Conservation (phyloP, 1,140 invertebrate species). For the Andricus grossulariae region DNA sequence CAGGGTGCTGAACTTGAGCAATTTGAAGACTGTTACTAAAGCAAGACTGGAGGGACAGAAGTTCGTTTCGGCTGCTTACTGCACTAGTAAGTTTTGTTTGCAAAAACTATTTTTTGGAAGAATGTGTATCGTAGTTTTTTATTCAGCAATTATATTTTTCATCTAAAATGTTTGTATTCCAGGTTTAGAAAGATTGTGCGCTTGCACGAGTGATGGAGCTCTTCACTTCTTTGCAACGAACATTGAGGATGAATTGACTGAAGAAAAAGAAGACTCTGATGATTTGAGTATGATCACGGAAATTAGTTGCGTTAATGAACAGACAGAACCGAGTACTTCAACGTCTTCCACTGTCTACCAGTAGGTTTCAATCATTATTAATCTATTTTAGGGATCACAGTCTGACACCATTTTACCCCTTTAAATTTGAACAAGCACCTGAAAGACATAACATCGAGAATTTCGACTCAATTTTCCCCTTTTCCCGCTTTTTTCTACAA, state of each 20-base stretch:
- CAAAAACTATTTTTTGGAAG: neutral
- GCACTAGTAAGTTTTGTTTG: slow-evolving; percentile 78
- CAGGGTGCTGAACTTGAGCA: slow-evolving; percentile 80
- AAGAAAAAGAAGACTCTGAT: slow-evolving; percentile 82
- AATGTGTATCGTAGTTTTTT: neutral
- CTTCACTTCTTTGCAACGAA: slow-evolving; percentile 89
- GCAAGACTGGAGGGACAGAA: slow-evolving; percentile 81
- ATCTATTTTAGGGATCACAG: neutral
- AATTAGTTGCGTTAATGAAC: slow-evolving; percentile 50
- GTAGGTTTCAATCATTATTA: slow-evolving; percentile 52
- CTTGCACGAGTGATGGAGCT: slow-evolving; percentile 85
- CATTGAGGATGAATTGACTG: slow-evolving; percentile 82
- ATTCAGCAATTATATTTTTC: neutral
- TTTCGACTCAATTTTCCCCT: too few species aligned
- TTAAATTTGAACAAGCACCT: too few species aligned
- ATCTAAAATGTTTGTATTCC: slow-evolving; percentile 47
- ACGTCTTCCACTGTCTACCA: slow-evolving; percentile 61
- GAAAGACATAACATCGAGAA: too few species aligned
- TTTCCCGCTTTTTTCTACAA: too few species aligned
- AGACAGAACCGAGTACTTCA: slow-evolving; percentile 67
- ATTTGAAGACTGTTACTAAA: slow-evolving; percentile 80
- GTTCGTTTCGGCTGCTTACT: slow-evolving; percentile 86
- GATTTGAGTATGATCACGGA: slow-evolving; percentile 76
- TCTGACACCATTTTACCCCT: too few species aligned
- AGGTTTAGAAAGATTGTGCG: slow-evolving; percentile 89